These are phyloP conservation scores for Acanthurus lineatus DNA, from an alignment of 2,797 vertebrate species.

Conservation along the genomic window DNA sequence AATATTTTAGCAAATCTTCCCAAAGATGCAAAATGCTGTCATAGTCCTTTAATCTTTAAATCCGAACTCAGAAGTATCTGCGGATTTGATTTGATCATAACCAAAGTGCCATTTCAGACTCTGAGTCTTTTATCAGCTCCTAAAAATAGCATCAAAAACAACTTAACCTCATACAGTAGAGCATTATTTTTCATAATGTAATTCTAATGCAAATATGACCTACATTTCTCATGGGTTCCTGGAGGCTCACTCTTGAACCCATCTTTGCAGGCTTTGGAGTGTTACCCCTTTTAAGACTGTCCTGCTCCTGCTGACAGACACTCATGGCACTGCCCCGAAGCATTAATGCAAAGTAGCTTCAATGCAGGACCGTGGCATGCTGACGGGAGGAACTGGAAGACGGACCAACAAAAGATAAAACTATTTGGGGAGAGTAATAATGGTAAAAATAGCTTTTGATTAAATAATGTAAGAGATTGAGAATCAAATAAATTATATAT, in stretches of 20 bases:
- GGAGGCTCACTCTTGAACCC: slow-evolving; percentile 33
- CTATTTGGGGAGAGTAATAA: slow-evolving; percentile 77
- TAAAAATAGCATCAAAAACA: slow-evolving; percentile 37
- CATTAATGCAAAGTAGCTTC: slow-evolving; percentile 52
- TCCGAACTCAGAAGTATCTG: slow-evolving; percentile 27
- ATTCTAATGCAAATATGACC: slow-evolving; percentile 37
- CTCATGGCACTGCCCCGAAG: slow-evolving; percentile 47
- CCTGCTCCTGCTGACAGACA: slow-evolving; percentile 51
- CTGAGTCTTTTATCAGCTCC: slow-evolving; percentile 13
- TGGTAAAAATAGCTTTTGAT: slow-evolving; percentile 80
- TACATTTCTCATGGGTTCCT: slow-evolving; percentile 22
- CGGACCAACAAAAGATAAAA: slow-evolving; percentile 78
- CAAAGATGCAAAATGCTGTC: slow-evolving; percentile 29
- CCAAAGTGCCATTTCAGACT: slow-evolving; percentile 16
- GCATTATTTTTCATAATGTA: slow-evolving; percentile 19
- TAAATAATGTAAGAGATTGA: slow-evolving; percentile 82
- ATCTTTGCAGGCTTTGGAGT: slow-evolving; percentile 50
- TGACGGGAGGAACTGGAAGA: slow-evolving; percentile 46
- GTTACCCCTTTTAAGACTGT: slow-evolving; percentile 44
- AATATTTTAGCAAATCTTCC: slow-evolving; percentile 30
- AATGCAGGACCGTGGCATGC: slow-evolving; percentile 44
- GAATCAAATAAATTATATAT: slow-evolving; percentile 85
- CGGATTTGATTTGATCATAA: slow-evolving; percentile 22
- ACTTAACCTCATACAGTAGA: slow-evolving; percentile 14
- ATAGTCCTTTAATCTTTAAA: slow-evolving; percentile 45